Conservation (phyloP, 2,113 vertebrate species). For the Trachemys scripta region DNA sequence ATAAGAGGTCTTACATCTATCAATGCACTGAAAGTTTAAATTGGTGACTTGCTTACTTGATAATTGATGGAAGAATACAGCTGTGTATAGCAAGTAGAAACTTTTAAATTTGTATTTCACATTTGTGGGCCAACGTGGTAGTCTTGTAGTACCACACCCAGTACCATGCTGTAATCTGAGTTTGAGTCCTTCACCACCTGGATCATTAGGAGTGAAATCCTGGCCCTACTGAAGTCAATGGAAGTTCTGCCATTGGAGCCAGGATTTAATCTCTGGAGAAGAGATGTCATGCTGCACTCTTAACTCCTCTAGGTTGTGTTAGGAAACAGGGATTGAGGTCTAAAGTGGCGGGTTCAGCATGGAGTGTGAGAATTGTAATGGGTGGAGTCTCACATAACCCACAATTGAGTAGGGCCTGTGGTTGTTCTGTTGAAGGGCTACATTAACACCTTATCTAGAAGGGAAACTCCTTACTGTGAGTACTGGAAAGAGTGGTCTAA, state of each 20-base stretch:
- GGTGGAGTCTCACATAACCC: not conserved
- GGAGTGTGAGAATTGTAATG: not conserved
- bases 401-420: not conserved
- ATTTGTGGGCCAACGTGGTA: not conserved
- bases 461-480: not conserved
- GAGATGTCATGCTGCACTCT: not conserved
- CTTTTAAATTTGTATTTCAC: not conserved
- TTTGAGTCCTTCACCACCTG: not conserved
- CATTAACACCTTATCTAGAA: not conserved
- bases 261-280: not conserved
- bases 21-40: not conserved
- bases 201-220: not conserved
- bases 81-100: not conserved
- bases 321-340: not conserved
- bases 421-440: not conserved
- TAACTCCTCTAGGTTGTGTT: not conserved
- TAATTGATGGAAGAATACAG: conserved; percentile 1
- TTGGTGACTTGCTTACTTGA: not conserved
- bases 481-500: not conserved
- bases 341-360: not conserved
- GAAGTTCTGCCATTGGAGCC: not conserved
- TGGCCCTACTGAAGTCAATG: not conserved
- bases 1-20: not conserved
- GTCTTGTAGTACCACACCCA: not conserved
- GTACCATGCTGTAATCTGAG: not conserved